A percentile compares a stretch with the other conserved stretches of the same genome.
phyloP scores from a whole-genome alignment of 2,888 invertebrate genomes.

The Eupsilia transversa region DNA sequence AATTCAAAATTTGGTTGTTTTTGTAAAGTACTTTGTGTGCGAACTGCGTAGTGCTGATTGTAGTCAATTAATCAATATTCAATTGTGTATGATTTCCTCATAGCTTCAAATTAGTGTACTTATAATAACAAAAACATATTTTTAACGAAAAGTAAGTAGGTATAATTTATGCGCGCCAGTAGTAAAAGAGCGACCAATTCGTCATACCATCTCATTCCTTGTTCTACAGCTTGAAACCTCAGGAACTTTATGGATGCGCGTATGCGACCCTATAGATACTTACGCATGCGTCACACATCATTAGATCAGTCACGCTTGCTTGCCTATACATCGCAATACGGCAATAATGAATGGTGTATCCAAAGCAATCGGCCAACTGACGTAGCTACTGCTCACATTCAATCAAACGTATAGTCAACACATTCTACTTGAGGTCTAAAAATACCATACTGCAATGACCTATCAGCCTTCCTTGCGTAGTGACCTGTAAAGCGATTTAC shows the following conservation, averaged over 20 bases:
- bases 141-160: not conserved
- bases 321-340: slow-evolving; percentile 31
- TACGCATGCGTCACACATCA: slow-evolving; percentile 37
- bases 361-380: slow-evolving; percentile 1
- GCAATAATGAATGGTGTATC: slow-evolving; percentile 24
- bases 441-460: slow-evolving; percentile 28
- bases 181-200: not conserved
- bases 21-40: slow-evolving; percentile 4
- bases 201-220: not conserved
- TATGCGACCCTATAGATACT: slow-evolving; percentile 21
- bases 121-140: not conserved
- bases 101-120: slow-evolving; percentile 7
- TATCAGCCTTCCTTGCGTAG: slow-evolving; percentile 2
- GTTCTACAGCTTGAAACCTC: not conserved
- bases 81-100: slow-evolving; percentile 6
- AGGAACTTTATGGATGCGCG: not conserved
- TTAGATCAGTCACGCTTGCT: slow-evolving; percentile 41
- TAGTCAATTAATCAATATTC: slow-evolving; percentile 14
- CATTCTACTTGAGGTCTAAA: slow-evolving; percentile 3
- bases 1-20: slow-evolving; percentile 7
- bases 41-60: not conserved
- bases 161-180: not conserved
- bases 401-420: slow-evolving; percentile 9
- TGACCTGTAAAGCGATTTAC: slow-evolving; percentile 44
- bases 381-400: not conserved